These are phyloP conservation scores for Trissolcus basalis DNA, from an alignment of 1,140 invertebrate genomes.

Conservation along the genomic window DNA sequence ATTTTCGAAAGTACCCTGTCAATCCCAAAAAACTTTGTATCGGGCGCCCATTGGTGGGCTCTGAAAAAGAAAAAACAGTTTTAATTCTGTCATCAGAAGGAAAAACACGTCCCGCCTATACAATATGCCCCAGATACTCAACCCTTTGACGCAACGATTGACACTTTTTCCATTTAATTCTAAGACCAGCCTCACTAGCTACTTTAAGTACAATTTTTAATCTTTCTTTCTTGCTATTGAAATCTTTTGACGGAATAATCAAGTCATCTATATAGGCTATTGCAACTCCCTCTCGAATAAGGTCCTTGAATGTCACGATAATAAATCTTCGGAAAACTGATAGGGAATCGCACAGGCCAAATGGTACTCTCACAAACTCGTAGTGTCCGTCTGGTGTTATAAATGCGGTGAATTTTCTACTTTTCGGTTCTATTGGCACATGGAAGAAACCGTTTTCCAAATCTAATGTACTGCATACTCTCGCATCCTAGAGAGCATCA, in stretches of 20 bases:
- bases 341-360: constrained; percentile 8
- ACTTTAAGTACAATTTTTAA: constrained; percentile 3
- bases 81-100: constrained; percentile 4
- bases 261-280: no score
- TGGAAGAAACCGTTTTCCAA: no score
- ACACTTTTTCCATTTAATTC: constrained; percentile 34
- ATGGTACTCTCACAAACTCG: constrained; percentile 15
- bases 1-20: constrained; percentile 25
- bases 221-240: no score
- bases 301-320: not conserved
- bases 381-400: constrained; percentile 7
- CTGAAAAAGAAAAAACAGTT: constrained; percentile 1
- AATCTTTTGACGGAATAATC: no score
- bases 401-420: constrained; percentile 10
- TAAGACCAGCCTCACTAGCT: constrained; percentile 7
- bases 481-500: no score
- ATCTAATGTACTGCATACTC: no score
- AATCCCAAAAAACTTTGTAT: constrained; percentile 19
- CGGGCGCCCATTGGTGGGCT: not conserved
- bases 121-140: constrained; percentile 23
- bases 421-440: no score
- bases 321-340: constrained; percentile 11
- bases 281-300: no score
- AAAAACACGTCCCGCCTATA: constrained; percentile 16
- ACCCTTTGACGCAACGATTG: constrained; percentile 53